A percentile compares a stretch with the other conserved stretches of the same genome.
phyloP scores from a whole-genome alignment of 2,113 vertebrate species.

The Ammodytes dubius region DNA sequence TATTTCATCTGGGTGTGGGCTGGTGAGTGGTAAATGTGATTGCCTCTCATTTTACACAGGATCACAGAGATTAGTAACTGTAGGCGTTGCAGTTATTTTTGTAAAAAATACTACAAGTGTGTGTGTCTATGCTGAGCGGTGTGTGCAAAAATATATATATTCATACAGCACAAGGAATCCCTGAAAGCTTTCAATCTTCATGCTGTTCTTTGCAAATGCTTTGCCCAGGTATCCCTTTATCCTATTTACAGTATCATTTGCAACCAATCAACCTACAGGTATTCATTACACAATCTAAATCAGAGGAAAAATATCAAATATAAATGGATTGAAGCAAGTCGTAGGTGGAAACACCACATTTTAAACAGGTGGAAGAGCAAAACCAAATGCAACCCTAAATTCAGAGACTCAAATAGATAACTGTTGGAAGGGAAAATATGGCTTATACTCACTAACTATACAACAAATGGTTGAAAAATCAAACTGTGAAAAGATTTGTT shows the following conservation, averaged over 20 bases:
- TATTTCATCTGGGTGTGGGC: conserved; percentile 48
- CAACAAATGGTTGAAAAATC: not conserved
- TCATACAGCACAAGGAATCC: conserved; percentile 16
- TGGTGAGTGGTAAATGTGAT: conserved; percentile 54
- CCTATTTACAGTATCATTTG: not conserved
- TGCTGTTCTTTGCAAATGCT: conserved; percentile 5
- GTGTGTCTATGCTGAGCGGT: not conserved
- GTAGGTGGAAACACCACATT: conserved; percentile 28
- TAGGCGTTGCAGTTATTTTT: conserved; percentile 63
- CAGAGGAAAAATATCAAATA: no score
- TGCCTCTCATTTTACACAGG: conserved; percentile 58
- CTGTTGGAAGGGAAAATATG: no score
- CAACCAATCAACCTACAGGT: not conserved
- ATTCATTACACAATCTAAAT: not conserved
- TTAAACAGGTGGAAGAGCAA: conserved; percentile 25
- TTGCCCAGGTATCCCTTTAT: conserved; percentile 7
- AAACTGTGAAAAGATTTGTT: not conserved
- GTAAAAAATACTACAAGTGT: conserved; percentile 62
- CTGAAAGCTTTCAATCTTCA: conserved; percentile 26
- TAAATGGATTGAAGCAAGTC: conserved; percentile 6
- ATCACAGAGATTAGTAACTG: conserved; percentile 62
- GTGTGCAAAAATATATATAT: conserved; percentile 25
- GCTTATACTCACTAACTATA: no score
- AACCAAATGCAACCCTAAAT: not conserved
- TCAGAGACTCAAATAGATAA: no score